A percentile compares a stretch with the other conserved stretches of the same genome.
These are phyloP conservation scores for Bombus waltoni DNA, from an alignment of 1,140 invertebrate genomes.

Conservation along the genomic window DNA sequence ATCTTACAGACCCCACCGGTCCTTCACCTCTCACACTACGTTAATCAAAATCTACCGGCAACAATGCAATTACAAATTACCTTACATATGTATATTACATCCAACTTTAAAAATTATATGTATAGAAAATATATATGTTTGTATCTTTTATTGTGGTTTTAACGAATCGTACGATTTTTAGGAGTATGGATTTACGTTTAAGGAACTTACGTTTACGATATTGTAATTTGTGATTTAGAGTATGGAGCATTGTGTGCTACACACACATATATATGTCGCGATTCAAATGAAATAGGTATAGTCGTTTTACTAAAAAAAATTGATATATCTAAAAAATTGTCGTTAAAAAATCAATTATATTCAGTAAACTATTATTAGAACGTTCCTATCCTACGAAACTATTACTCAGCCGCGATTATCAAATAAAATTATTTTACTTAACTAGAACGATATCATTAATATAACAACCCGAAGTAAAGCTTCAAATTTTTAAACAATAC, in stretches of 20 bases:
- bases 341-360: too few relatives aligned
- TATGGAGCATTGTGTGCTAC: too few relatives aligned
- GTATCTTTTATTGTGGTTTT: background rate
- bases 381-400: background rate
- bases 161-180: background rate
- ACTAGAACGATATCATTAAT: background rate
- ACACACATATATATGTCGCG: too few relatives aligned
- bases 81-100: background rate
- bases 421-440: background rate
- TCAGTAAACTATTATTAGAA: too few relatives aligned
- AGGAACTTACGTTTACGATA: too few relatives aligned
- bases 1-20: conserved; percentile 34
- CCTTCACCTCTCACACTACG: conserved; percentile 53
- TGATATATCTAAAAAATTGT: background rate
- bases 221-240: too few relatives aligned
- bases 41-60: conserved; percentile 33
- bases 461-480: background rate
- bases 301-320: background rate
- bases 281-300: too few relatives aligned
- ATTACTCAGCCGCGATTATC: background rate
- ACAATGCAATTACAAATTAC: conserved; percentile 5
- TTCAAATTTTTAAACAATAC: background rate
- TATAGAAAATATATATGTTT: background rate
- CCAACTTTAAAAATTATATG: background rate
- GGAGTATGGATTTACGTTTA: too few relatives aligned